phyloP scores from a whole-genome alignment of 2,888 invertebrate genomes.

The Calameuta filiformis region DNA sequence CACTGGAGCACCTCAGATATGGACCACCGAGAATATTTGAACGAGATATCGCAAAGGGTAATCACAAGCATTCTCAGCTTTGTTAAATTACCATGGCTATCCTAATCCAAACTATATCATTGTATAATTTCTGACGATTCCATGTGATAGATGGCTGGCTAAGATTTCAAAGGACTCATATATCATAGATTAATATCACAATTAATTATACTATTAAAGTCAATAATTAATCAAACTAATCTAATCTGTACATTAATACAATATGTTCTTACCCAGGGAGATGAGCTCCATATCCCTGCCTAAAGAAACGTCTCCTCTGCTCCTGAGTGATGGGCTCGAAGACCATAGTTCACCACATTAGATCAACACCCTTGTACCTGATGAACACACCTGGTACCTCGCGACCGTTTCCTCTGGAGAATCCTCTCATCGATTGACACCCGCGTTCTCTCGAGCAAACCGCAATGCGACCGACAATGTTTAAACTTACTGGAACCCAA shows the following conservation, averaged over 20 bases:
- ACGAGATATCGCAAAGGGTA: not conserved
- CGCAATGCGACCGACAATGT: not conserved
- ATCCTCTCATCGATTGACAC: not conserved
- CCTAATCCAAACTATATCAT: not conserved
- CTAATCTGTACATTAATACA: not conserved
- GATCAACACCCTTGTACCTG: slow-evolving; percentile 4
- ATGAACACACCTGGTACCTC: slow-evolving; percentile 4
- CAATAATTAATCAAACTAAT: not conserved
- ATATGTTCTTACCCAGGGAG: slow-evolving; percentile 72
- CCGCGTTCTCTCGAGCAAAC: not conserved
- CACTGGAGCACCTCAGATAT: not conserved
- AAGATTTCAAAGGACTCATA: not conserved
- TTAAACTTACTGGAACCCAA: not conserved
- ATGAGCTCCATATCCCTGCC: slow-evolving; percentile 72
- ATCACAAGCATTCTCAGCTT: not conserved
- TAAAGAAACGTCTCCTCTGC: slow-evolving; percentile 72
- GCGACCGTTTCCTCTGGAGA: not conserved
- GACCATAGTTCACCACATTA: slow-evolving; percentile 62
- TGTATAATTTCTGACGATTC: not conserved
- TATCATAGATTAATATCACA: not conserved
- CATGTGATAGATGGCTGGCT: not conserved
- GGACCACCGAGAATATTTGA: not conserved
- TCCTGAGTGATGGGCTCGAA: slow-evolving; percentile 73
- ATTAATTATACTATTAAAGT: too few species aligned
- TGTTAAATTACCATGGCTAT: not conserved